phyloP scores from a whole-genome alignment of 1,140 invertebrate species.

The Drosophila equinoxialis region DNA sequence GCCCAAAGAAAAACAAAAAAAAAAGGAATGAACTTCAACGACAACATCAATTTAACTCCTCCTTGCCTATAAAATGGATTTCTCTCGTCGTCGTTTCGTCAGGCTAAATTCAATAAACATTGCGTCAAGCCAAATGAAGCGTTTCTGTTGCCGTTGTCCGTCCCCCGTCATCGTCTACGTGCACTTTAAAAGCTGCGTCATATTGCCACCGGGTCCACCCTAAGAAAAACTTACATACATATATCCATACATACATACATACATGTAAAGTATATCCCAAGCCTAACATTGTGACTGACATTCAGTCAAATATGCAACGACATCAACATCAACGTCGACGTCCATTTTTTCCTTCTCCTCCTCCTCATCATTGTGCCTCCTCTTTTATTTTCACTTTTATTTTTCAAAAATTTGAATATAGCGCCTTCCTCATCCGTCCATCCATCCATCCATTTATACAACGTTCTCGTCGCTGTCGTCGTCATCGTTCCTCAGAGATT shows the following conservation, averaged over 20 bases:
- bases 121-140: constrained; percentile 41
- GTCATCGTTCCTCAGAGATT: constrained; percentile 47
- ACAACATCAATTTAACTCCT: constrained; percentile 44
- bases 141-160: background rate
- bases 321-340: constrained; percentile 62
- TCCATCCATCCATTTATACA: background rate
- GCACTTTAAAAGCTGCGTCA: constrained; percentile 35
- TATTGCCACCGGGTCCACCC: constrained; percentile 32
- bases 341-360: constrained; percentile 21
- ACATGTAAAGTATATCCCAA: background rate
- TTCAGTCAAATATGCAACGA: constrained; percentile 74
- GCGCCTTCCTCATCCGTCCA: constrained; percentile 14
- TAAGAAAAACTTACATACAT: background rate
- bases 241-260: background rate
- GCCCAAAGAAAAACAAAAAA: background rate
- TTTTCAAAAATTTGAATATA: constrained; percentile 70
- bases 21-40: background rate
- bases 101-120: constrained; percentile 67
- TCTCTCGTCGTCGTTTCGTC: background rate
- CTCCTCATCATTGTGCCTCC: background rate
- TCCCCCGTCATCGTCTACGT: constrained; percentile 3
- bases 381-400: constrained; percentile 68
- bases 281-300: constrained; percentile 60
- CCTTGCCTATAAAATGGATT: constrained; percentile 6
- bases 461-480: constrained; percentile 2